Evolutionary conservation across 2,888 invertebrate genomes (phyloP).

Genomic region (Orchestes rusci): DNA sequence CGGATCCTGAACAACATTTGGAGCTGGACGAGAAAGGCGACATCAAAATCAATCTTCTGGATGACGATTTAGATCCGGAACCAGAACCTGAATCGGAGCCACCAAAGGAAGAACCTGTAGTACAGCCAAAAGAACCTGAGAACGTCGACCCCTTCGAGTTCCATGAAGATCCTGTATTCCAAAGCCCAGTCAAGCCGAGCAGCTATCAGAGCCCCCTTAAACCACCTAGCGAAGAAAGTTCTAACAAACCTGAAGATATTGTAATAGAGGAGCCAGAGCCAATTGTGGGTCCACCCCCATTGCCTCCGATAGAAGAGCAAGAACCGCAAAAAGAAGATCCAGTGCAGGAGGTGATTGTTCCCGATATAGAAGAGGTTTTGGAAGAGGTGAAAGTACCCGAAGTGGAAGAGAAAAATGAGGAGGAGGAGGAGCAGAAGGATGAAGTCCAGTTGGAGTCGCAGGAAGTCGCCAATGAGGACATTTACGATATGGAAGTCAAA

Average conservation of each 20-base stretch:
- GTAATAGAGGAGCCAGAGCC: no score
- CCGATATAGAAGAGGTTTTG: constrained; percentile 15
- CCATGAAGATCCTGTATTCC: constrained; percentile 40
- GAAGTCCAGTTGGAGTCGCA: constrained; percentile 7
- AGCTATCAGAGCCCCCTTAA: no score
- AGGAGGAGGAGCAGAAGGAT: not conserved
- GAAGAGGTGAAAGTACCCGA: constrained; percentile 4
- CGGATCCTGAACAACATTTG: constrained; percentile 42
- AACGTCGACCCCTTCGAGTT: constrained; percentile 43
- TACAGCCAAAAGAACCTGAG: constrained; percentile 24
- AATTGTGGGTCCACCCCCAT: no score
- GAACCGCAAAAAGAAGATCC: constrained; percentile 6
- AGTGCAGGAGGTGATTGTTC: not conserved
- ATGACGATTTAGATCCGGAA: constrained; percentile 36
- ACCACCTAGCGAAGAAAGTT: no score
- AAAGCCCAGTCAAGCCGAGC: constrained; percentile 28
- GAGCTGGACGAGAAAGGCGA: constrained; percentile 41
- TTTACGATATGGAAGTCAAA: constrained; percentile 52
- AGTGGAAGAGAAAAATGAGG: not conserved
- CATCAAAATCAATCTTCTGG: constrained; percentile 40
- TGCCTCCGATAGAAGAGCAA: constrained; percentile 14
- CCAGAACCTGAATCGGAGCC: constrained; percentile 21
- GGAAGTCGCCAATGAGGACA: constrained; percentile 47
- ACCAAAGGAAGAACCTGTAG: constrained; percentile 17
- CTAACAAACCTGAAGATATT: no score